These are phyloP conservation scores for Chrysotoxum bicinctum DNA, from an alignment of 2,888 invertebrate genomes.

Conservation along the genomic window DNA sequence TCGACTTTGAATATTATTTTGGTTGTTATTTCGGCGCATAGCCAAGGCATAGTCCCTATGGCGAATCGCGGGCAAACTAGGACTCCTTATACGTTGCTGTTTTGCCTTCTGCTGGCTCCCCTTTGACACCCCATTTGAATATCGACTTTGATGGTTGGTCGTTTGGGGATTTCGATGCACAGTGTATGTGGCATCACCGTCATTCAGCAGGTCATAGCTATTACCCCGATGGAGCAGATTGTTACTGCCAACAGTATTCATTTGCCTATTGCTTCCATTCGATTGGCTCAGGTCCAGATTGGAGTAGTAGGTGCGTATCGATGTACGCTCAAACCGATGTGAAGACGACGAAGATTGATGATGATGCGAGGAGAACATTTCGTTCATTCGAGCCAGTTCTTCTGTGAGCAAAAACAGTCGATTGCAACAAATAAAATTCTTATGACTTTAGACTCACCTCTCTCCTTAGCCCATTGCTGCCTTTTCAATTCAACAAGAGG, in stretches of 20 bases:
- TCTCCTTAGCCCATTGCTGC: slow-evolving; percentile 95
- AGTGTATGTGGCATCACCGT: slow-evolving; percentile 63
- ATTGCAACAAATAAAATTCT: neutral
- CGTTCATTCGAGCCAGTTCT: slow-evolving; percentile 90
- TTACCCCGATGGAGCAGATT: slow-evolving; percentile 74
- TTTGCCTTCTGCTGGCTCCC: slow-evolving; percentile 36
- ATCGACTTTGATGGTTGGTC: slow-evolving; percentile 47
- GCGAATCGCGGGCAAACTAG: slow-evolving; percentile 87
- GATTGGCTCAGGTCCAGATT: slow-evolving; percentile 79
- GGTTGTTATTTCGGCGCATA: slow-evolving; percentile 75
- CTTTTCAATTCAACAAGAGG: slow-evolving; percentile 93
- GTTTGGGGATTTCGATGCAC: slow-evolving; percentile 48
- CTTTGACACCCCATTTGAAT: slow-evolving; percentile 28
- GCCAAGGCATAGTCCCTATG: slow-evolving; percentile 76
- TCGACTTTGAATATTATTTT: slow-evolving; percentile 76
- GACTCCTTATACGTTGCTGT: slow-evolving; percentile 83
- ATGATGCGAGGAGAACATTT: slow-evolving; percentile 86
- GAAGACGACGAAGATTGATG: slow-evolving; percentile 82
- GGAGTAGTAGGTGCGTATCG: slow-evolving; percentile 81
- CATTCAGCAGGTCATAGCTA: slow-evolving; percentile 77
- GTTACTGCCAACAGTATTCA: slow-evolving; percentile 24
- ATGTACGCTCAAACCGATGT: slow-evolving; percentile 80
- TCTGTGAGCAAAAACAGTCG: slow-evolving; percentile 82
- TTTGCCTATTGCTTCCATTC: slow-evolving; percentile 73
- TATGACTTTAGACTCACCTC: slow-evolving; percentile 84